Conservation (phyloP, 2,888 invertebrate genomes). For the Netelia inedita region DNA sequence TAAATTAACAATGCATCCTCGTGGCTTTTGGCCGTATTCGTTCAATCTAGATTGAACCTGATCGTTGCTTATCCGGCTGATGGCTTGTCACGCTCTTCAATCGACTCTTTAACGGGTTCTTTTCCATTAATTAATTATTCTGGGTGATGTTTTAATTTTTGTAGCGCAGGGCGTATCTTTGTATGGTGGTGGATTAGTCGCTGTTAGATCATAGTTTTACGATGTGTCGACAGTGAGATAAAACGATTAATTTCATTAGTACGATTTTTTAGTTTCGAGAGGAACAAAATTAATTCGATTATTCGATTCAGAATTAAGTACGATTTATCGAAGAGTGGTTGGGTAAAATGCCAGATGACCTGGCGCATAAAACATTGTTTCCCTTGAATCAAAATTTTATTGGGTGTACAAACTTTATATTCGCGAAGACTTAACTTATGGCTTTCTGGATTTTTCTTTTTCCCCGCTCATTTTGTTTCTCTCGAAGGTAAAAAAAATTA, state of each 20-base stretch:
- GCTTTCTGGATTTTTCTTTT: constrained; percentile 1
- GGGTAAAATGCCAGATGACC: too few relatives aligned
- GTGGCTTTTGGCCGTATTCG: constrained; percentile 19
- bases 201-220: constrained; percentile 21
- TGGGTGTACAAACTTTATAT: background rate
- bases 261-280: background rate
- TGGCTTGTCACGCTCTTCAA: constrained; percentile 58
- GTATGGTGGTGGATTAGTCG: constrained; percentile 60
- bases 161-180: constrained; percentile 6
- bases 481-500: background rate
- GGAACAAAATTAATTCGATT: too few relatives aligned
- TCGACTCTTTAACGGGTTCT: constrained; percentile 30
- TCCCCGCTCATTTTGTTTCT: constrained; percentile 13
- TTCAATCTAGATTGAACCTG: constrained; percentile 15
- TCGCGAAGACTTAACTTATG: background rate
- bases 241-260: background rate
- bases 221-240: background rate
- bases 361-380: too few relatives aligned
- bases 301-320: too few relatives aligned
- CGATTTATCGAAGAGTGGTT: too few relatives aligned
- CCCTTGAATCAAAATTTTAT: background rate
- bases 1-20: background rate
- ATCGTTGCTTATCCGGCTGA: constrained; percentile 45
- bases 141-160: background rate
- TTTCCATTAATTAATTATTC: constrained; percentile 12